phyloP scores from a whole-genome alignment of 2,888 invertebrate species.

The Graphium colonna region DNA sequence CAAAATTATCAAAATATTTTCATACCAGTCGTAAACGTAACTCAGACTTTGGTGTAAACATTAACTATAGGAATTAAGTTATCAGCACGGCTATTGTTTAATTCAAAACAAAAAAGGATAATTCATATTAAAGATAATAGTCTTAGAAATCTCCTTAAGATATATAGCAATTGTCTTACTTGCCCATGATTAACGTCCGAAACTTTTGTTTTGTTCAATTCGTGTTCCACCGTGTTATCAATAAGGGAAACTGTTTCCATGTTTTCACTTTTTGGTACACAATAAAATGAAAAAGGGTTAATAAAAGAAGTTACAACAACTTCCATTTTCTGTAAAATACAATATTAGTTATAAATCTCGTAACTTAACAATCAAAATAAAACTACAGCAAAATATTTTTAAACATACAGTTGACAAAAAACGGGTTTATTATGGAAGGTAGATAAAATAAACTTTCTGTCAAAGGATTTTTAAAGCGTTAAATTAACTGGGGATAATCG shows the following conservation, averaged over 20 bases:
- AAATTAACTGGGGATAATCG: too few species aligned
- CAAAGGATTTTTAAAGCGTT: background rate
- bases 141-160: background rate
- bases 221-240: constrained; percentile 21
- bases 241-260: constrained; percentile 25
- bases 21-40: background rate
- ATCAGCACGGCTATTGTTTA: too few species aligned
- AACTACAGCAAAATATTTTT: too few species aligned
- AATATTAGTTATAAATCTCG: background rate
- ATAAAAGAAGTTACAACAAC: constrained; percentile 42
- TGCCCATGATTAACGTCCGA: constrained; percentile 44
- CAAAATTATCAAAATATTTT: background rate
- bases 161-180: constrained; percentile 35
- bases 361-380: too few species aligned
- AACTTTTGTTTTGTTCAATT: constrained; percentile 21
- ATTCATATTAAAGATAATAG: background rate
- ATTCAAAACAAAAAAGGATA: constrained; percentile 4
- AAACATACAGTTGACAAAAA: background rate
- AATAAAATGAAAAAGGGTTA: constrained; percentile 54
- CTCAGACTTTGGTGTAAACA: background rate
- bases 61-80: background rate
- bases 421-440: background rate
- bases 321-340: constrained; percentile 35
- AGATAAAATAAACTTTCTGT: background rate
- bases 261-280: constrained; percentile 32